A percentile compares a stretch with the other conserved stretches of the same genome.
Evolutionary conservation across 2,888 invertebrate species (phyloP).

Genomic region (Ichneumoninae sp.): DNA sequence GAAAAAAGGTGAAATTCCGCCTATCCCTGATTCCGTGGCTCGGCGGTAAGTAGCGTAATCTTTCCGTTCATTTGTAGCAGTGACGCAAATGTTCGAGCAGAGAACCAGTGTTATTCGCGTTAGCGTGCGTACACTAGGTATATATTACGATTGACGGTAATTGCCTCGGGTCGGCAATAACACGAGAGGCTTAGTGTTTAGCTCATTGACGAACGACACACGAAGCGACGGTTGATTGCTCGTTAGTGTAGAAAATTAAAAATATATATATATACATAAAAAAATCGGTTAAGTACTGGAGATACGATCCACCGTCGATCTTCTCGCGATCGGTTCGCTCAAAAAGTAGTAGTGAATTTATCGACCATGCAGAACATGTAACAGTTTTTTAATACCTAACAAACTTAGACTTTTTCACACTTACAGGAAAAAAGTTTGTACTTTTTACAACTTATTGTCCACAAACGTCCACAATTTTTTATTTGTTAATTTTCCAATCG

Average conservation of each 20-base stretch:
- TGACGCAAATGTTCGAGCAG: conserved; percentile 49
- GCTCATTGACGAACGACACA: conserved; percentile 54
- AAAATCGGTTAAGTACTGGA: not conserved
- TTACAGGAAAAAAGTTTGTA: too few relatives aligned
- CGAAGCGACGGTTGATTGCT: conserved; percentile 46
- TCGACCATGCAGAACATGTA: too few relatives aligned
- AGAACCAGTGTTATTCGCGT: conserved; percentile 32
- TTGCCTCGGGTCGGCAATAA: conserved; percentile 64
- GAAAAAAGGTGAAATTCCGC: not conserved
- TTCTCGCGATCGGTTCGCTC: too few relatives aligned
- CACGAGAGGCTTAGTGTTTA: conserved; percentile 45
- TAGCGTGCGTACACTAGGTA: conserved; percentile 4
- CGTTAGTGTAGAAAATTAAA: conserved; percentile 25
- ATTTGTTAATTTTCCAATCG: too few relatives aligned
- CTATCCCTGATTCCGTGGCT: conserved; percentile 1
- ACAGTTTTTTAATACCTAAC: too few relatives aligned
- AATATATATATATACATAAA: not conserved
- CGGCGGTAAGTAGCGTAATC: conserved; percentile 19
- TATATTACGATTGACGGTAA: conserved; percentile 58
- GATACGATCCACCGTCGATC: too few relatives aligned
- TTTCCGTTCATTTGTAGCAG: conserved; percentile 30
- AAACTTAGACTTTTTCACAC: too few relatives aligned
- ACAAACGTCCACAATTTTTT: too few relatives aligned
- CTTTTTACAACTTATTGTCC: too few relatives aligned
- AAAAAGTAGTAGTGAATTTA: too few relatives aligned